Conservation (phyloP, 2,797 vertebrate species). For the Lepilemur ruficaudatus region DNA sequence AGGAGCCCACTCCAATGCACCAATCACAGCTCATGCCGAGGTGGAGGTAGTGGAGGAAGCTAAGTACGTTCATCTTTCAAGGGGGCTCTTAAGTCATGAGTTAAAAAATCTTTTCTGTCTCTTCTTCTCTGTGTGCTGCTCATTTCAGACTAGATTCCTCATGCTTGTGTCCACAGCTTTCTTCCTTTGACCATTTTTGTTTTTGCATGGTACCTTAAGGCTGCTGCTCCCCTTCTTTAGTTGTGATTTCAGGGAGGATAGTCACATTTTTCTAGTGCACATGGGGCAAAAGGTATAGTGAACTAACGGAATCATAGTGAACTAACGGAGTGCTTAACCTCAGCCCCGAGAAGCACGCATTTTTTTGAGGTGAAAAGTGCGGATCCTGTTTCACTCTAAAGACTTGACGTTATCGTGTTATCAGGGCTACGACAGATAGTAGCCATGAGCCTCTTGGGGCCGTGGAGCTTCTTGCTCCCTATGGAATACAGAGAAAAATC, state of each 20-base stretch:
- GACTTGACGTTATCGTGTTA: too few relatives aligned
- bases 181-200: slow-evolving; percentile 75
- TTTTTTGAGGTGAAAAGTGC: too few relatives aligned
- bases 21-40: slow-evolving; percentile 95
- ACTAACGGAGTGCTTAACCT: too few relatives aligned
- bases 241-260: slow-evolving; percentile 72
- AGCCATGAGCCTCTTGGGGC: slow-evolving; percentile 1
- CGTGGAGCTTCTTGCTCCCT: neutral
- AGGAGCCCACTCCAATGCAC: slow-evolving; percentile 93
- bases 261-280: slow-evolving; percentile 70
- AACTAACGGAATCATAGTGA: slow-evolving; percentile 7
- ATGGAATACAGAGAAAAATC: slow-evolving; percentile 18
- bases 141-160: slow-evolving; percentile 70
- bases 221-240: slow-evolving; percentile 76
- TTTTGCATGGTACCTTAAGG: slow-evolving; percentile 84
- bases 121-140: slow-evolving; percentile 60
- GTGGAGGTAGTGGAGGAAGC: slow-evolving; percentile 99
- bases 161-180: slow-evolving; percentile 73
- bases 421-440: neutral
- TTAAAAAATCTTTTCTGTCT: slow-evolving; percentile 64
- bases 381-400: too few relatives aligned
- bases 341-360: too few relatives aligned
- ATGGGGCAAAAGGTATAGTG: slow-evolving; percentile 38
- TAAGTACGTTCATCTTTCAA: slow-evolving; percentile 91
- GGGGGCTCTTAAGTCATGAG: slow-evolving; percentile 65